These are phyloP conservation scores for Drosophila sproati DNA, from an alignment of 1,140 invertebrate genomes.

Conservation along the genomic window DNA sequence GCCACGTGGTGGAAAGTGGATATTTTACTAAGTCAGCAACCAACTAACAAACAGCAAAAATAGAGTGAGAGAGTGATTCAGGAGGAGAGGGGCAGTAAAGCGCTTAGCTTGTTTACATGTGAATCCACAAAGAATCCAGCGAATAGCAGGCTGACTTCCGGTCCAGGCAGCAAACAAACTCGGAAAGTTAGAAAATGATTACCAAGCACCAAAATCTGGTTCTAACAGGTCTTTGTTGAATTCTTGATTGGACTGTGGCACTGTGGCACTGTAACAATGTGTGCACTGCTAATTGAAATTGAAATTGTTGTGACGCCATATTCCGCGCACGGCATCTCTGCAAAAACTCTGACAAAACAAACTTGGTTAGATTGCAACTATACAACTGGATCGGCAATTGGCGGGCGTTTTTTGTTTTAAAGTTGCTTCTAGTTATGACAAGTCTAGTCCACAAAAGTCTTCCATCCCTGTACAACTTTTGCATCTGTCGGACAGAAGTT, in stretches of 20 bases:
- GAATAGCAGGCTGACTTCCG: constrained; percentile 1
- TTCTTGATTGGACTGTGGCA: constrained; percentile 16
- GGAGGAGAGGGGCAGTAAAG: background rate
- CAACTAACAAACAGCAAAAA: background rate
- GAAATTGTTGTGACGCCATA: constrained; percentile 35
- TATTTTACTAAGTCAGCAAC: constrained; percentile 4
- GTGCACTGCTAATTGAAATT: constrained; percentile 42
- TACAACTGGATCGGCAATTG: constrained; percentile 42
- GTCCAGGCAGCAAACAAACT: background rate
- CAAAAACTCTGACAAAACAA: constrained; percentile 16
- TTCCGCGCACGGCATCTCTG: constrained; percentile 6
- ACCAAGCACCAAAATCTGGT: background rate
- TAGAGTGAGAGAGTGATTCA: background rate
- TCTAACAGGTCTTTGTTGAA: constrained; percentile 9
- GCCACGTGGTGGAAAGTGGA: background rate
- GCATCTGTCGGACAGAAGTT: constrained; percentile 16
- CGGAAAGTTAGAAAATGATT: constrained; percentile 3
- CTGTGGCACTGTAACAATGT: background rate
- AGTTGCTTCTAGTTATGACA: constrained; percentile 51
- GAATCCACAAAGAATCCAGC: constrained; percentile 24
- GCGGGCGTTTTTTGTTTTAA: constrained; percentile 41
- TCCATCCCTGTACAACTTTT: constrained; percentile 10
- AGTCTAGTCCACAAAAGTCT: constrained; percentile 40
- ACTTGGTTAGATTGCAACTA: constrained; percentile 30
- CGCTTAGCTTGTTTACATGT: constrained; percentile 22